Evolutionary conservation across 2,888 invertebrate genomes (phyloP), one percentile per base, ranked within the genome.

Genomic region (Leptogaster cylindrica): DNA sequence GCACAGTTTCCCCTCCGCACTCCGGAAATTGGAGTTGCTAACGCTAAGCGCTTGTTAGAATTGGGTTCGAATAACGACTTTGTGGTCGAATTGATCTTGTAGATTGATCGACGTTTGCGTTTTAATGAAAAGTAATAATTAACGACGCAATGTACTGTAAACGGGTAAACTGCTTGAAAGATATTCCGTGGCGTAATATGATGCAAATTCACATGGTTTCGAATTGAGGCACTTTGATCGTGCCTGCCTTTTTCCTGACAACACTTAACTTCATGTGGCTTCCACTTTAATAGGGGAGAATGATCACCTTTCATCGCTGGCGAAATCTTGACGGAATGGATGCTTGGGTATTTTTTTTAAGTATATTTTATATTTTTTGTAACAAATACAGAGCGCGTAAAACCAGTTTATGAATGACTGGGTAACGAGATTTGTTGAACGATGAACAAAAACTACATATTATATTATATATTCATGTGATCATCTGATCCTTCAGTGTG

Each of bases 31-130:
- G 2, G 55, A 55, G 36, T 20, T 14, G n/a, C 55, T 36, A 23
- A 12, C 39, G 33, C 55, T 36, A 55, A 55, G 55, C 55, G 39
- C 39, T 55, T 36, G 23, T 39, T 55, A 55, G 55, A 55, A 55
- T 36, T 39, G 55, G n/a, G 36, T 55, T 55, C 55, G 23, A 55
- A 55, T 55, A 31, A 55, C 55, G 31, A 55, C 39, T 55, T 55
- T 55, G 55, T 39, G 55, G 55, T 55, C 39, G 55, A 55, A 39
- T 25, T 55, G 55, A 55, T 55, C 55, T 55, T 55, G 55, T 39
- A 23, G 55, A 55, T 39, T 55, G 55, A 55, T 55, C 23, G 55
- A 55, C 55, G 55, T 55, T 55, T 55, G 55, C 36, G 55, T 55
- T 55, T 55, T 55, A 55, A 39, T 23, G 23, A 39, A 55, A 36